Evolutionary conservation across 1,140 invertebrate species (phyloP).

Genomic region (Drosophila sp.): DNA sequence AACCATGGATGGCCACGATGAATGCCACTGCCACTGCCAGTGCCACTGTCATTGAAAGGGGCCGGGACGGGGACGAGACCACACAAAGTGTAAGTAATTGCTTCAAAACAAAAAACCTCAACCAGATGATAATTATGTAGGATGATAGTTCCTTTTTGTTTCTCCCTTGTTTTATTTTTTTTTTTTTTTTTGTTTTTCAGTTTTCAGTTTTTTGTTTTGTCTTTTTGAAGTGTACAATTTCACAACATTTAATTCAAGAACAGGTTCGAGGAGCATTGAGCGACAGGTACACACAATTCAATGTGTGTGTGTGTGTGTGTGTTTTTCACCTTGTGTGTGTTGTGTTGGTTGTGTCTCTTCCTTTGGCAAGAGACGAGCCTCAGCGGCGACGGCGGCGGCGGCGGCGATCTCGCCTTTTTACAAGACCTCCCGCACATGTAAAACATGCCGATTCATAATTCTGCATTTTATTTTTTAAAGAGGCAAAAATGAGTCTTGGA

Average conservation of each 20-base stretch:
- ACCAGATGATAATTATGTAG: constrained; percentile 72
- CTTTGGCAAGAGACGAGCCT: neutral
- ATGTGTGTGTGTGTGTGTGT: constrained; percentile 6
- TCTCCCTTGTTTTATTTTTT: constrained; percentile 35
- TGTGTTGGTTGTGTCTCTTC: neutral
- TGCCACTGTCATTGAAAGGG: neutral
- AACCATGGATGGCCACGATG: neutral
- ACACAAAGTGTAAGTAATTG: constrained; percentile 20
- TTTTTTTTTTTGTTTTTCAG: constrained; percentile 13
- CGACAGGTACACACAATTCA: constrained; percentile 65
- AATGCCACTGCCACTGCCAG: neutral
- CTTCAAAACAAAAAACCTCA: constrained; percentile 25
- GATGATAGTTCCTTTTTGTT: constrained; percentile 78
- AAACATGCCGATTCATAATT: constrained; percentile 83
- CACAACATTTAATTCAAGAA: constrained; percentile 81
- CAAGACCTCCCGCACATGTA: constrained; percentile 82
- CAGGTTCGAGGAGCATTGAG: constrained; percentile 67
- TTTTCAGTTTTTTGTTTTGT: constrained; percentile 39
- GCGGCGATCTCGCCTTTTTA: constrained; percentile 29
- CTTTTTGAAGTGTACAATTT: constrained; percentile 79
- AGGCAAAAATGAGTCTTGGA: constrained; percentile 42
- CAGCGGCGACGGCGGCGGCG: neutral
- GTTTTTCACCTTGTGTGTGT: neutral
- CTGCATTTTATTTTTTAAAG: constrained; percentile 65
- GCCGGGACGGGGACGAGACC: constrained; percentile 1